Evolutionary conservation across 2,113 vertebrate species (phyloP).

Genomic region (Octodon degus): DNA sequence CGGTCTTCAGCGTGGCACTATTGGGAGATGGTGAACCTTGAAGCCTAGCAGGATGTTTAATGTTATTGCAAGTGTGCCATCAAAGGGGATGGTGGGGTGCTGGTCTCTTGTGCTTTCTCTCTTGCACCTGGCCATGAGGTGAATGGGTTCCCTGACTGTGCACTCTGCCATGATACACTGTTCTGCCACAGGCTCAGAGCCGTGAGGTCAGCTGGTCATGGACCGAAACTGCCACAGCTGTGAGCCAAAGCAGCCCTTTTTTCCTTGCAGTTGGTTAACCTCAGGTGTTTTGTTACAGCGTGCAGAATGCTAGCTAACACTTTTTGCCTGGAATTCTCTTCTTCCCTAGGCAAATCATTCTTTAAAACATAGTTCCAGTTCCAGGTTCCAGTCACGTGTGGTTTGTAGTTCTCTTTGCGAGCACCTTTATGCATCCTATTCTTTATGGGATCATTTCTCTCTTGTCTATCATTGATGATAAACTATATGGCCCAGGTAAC

Average conservation of each 20-base stretch:
- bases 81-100: too few species aligned
- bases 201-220: background rate
- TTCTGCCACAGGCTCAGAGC: too few species aligned
- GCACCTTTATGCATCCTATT: background rate
- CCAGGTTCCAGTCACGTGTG: background rate
- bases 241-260: background rate
- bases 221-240: background rate
- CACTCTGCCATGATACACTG: background rate
- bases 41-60: background rate
- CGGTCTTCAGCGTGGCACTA: background rate
- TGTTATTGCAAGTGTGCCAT: background rate
- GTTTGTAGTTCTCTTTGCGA: background rate
- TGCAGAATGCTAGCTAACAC: background rate
- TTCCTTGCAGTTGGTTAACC: background rate
- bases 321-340: background rate
- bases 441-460: background rate
- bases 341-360: background rate
- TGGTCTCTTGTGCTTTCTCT: background rate
- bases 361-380: background rate
- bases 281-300: background rate
- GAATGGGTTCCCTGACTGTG: background rate
- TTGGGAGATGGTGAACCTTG: background rate
- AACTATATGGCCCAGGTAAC: background rate
- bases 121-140: background rate
- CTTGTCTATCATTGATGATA: background rate